Evolutionary conservation across 1,140 invertebrate genomes (phyloP), one percentile per base, ranked within the genome.

Genomic region (Bradynema listronoti): DNA sequence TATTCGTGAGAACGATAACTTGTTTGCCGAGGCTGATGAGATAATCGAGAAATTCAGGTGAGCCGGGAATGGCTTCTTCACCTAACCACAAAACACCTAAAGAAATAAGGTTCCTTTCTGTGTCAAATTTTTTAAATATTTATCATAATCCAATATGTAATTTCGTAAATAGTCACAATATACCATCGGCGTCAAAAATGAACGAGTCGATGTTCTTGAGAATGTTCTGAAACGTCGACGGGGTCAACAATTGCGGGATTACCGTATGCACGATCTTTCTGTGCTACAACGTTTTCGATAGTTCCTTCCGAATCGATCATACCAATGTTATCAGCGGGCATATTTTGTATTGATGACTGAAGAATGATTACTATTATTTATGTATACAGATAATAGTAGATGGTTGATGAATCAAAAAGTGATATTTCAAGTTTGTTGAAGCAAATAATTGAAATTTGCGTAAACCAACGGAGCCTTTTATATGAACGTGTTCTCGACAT

Each of bases 131-230:
- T 42, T 3, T 22, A n/a, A n/a, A 1, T 19, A 16, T 24, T 24
- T 4, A 24, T 49, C 4, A 3, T 1, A 25, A 19, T 49, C n/a
- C 46, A 16, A 1, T n/a, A 49, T 24, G 14, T 4, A 25, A 19
- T 49, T 19, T 25, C 1, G 19, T n/a, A 16, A 49, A 19, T 16
- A 16, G 45, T 36, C 11, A 46, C 29, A 59, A 55, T 59, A 45
- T 14, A 71, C 70, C 72, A 63, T 78, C 72, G 57, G 72, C 76
- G 29, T 75, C 72, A 45, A 75, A 78, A 49, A 78, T 76, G 65
- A 74, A 74, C 5, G 72, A 78, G 43, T 78, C 72, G 36, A 74
- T 64, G 29, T 73, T 46, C 11, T 56, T 39, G 33, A 78, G 3
- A 6, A 78, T 1, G 9, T 22, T 24, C 9, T 33, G 49, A 51